These are phyloP conservation scores for Gambusia holbrooki DNA, from an alignment of 2,113 vertebrate genomes.

Conservation along the genomic window DNA sequence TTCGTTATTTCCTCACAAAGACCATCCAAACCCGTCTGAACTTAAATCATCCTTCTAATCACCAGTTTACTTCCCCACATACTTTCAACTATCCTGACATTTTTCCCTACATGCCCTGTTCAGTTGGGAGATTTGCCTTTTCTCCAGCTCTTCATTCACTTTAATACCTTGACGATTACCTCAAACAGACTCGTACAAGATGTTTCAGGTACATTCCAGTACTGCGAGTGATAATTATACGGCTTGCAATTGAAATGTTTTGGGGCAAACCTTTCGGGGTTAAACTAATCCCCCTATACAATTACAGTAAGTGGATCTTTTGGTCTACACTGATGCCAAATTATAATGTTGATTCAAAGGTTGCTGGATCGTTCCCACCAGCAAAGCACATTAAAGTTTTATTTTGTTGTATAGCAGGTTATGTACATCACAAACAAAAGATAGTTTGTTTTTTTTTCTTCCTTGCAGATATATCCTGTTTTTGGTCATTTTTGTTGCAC, in stretches of 20 bases:
- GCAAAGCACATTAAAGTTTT: background rate
- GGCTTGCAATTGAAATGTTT: constrained; percentile 1
- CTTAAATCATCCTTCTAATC: constrained; percentile 3
- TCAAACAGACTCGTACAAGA: background rate
- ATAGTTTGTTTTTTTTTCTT: background rate
- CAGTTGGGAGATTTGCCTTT: background rate
- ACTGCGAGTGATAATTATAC: constrained; percentile 31
- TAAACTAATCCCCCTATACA: constrained; percentile 1
- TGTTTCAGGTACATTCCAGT: constrained; percentile 28
- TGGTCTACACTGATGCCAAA: constrained; percentile 2
- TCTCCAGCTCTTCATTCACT: background rate
- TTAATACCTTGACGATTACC: constrained; percentile 28
- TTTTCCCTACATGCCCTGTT: constrained; percentile 7
- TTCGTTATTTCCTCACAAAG: background rate
- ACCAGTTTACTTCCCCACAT: background rate
- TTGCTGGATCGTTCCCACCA: constrained; percentile 20
- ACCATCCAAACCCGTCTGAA: background rate
- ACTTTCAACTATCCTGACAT: background rate
- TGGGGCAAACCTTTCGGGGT: constrained; percentile 5
- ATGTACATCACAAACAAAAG: background rate
- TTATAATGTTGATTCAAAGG: background rate
- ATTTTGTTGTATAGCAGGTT: background rate
- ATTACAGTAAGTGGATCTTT: background rate
- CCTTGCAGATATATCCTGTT: background rate
- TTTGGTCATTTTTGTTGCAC: background rate